phyloP scores from a whole-genome alignment of 1,140 invertebrate genomes.

The Drosophila orena region DNA sequence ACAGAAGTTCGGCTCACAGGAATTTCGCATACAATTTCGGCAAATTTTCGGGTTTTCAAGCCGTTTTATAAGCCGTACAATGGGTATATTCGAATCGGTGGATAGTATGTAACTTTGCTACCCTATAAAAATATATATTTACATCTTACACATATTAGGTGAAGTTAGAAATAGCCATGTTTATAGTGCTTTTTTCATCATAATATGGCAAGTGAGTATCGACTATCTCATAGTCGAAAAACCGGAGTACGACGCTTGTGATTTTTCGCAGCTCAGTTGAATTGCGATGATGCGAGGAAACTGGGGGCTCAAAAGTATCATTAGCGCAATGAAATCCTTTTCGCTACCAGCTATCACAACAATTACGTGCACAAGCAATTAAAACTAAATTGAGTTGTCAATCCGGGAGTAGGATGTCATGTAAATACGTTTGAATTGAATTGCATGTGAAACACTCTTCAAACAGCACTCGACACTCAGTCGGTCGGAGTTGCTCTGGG shows the following conservation, averaged over 20 bases:
- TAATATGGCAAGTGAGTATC: no score
- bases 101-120: not conserved
- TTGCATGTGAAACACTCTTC: slow-evolving; percentile 38
- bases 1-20: slow-evolving; percentile 64
- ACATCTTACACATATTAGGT: no score
- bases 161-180: no score
- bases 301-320: slow-evolving; percentile 36
- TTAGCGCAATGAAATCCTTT: slow-evolving; percentile 62
- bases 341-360: slow-evolving; percentile 50
- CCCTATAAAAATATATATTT: not conserved
- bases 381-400: slow-evolving; percentile 76
- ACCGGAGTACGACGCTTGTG: not conserved
- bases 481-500: slow-evolving; percentile 43
- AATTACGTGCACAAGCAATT: slow-evolving; percentile 74
- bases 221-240: not conserved
- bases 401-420: slow-evolving; percentile 41
- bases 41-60: slow-evolving; percentile 26
- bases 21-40: slow-evolving; percentile 73
- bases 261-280: slow-evolving; percentile 23
- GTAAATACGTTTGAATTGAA: slow-evolving; percentile 74
- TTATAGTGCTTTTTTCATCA: no score
- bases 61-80: not conserved
- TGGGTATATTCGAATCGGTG: not conserved
- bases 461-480: slow-evolving; percentile 38
- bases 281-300: slow-evolving; percentile 31